phyloP scores from a whole-genome alignment of 2,888 invertebrate genomes.

The Agapostemon virescens region DNA sequence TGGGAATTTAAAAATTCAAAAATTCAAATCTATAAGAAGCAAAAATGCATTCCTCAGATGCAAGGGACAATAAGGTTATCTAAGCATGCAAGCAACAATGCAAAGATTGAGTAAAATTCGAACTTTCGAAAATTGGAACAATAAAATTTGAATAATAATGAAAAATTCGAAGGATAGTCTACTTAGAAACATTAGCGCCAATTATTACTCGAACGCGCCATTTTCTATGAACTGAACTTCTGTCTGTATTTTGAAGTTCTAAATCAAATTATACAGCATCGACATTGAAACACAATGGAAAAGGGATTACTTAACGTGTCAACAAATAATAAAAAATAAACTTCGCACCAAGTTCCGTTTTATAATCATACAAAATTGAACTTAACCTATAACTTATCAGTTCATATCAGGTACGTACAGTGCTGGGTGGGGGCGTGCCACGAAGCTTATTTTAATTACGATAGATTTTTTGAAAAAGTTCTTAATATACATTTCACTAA shows the following conservation, averaged over 20 bases:
- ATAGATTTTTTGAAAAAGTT: slow-evolving; percentile 15
- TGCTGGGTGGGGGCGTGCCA: slow-evolving; percentile 72
- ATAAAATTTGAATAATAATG: slow-evolving; percentile 62
- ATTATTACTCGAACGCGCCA: slow-evolving; percentile 79
- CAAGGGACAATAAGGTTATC: slow-evolving; percentile 7
- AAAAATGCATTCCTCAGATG: slow-evolving; percentile 10
- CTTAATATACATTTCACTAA: background rate
- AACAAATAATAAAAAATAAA: slow-evolving; percentile 12
- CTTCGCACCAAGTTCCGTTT: slow-evolving; percentile 14
- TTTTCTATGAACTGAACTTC: slow-evolving; percentile 75
- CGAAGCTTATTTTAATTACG: slow-evolving; percentile 49
- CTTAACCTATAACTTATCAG: slow-evolving; percentile 76
- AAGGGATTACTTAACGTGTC: background rate
- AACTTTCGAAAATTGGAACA: slow-evolving; percentile 56
- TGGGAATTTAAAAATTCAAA: slow-evolving; percentile 79
- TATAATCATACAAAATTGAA: slow-evolving; percentile 52
- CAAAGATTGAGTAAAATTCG: slow-evolving; percentile 27
- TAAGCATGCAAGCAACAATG: slow-evolving; percentile 20
- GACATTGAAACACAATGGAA: slow-evolving; percentile 5
- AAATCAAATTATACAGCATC: slow-evolving; percentile 13
- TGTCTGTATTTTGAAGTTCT: slow-evolving; percentile 43
- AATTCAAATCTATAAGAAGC: slow-evolving; percentile 74
- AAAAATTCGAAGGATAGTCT: slow-evolving; percentile 69
- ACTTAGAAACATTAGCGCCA: slow-evolving; percentile 79
- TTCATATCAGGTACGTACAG: slow-evolving; percentile 73